A percentile compares a stretch with the other conserved stretches of the same genome.
Conservation (phyloP, 64 coral and sea anemone genomes). For the Actinia equina region DNA sequence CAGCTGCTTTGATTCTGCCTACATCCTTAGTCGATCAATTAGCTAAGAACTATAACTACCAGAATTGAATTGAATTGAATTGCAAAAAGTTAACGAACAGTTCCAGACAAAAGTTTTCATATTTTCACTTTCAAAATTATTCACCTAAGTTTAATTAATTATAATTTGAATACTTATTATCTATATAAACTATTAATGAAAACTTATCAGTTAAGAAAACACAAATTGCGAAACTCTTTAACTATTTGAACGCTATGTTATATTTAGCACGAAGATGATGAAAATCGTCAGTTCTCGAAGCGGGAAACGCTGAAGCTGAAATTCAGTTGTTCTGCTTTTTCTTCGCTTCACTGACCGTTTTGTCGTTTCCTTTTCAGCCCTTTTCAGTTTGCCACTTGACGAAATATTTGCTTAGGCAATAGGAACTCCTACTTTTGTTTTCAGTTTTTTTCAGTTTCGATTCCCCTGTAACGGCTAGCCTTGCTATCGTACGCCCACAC, state of each 20-base stretch:
- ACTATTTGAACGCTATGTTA: no score
- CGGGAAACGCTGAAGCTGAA: background rate
- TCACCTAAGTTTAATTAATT: background rate
- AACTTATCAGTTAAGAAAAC: background rate
- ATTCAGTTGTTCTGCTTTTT: background rate
- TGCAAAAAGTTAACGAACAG: no score
- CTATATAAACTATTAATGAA: background rate
- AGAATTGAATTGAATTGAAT: no score
- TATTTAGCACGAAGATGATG: no score
- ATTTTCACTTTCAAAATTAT: background rate
- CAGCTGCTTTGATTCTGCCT: no score
- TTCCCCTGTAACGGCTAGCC: no score
- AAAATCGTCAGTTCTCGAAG: no score
- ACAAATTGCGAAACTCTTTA: background rate
- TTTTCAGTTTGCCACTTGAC: background rate
- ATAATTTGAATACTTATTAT: background rate
- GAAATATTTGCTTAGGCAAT: background rate
- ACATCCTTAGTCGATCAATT: no score
- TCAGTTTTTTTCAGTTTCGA: background rate
- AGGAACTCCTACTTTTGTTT: background rate
- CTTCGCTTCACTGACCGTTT: background rate
- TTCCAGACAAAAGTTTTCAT: background rate
- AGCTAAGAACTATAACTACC: no score
- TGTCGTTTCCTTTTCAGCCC: background rate
- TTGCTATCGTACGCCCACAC: no score